These are phyloP conservation scores for fruit fly (Drosophila melanogaster) DNA, from an alignment of 1,140 invertebrate species.

Conservation along the genomic window DNA sequence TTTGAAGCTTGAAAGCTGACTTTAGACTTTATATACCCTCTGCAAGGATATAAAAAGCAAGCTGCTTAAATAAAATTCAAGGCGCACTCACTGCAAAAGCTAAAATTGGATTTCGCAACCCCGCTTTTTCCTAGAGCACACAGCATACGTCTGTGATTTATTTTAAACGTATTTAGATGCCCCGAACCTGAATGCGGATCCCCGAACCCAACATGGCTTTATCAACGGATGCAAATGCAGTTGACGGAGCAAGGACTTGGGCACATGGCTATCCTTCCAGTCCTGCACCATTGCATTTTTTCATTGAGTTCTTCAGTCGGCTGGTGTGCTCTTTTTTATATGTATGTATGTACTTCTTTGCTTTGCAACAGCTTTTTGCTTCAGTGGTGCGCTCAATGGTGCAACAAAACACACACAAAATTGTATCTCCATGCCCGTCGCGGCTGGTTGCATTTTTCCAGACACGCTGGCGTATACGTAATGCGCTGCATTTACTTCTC, in stretches of 20 bases:
- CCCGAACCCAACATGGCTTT: slow-evolving; percentile 61
- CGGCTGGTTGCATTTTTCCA: slow-evolving; percentile 50
- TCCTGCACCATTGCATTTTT: slow-evolving; percentile 59
- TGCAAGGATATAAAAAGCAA: slow-evolving; percentile 21
- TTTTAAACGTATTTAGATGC: slow-evolving; percentile 59
- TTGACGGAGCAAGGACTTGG: slow-evolving; percentile 63
- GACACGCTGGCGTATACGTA: slow-evolving; percentile 57
- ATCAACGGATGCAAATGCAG: slow-evolving; percentile 76
- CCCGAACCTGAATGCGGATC: slow-evolving; percentile 16
- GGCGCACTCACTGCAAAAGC: slow-evolving; percentile 35
- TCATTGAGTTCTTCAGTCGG: slow-evolving; percentile 51
- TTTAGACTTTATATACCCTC: background rate
- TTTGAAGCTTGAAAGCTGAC: background rate
- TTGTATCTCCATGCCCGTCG: slow-evolving; percentile 53
- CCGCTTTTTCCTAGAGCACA: slow-evolving; percentile 13
- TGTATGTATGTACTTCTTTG: background rate
- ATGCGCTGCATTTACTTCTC: slow-evolving; percentile 52
- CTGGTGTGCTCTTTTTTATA: slow-evolving; percentile 12
- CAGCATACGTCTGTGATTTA: slow-evolving; percentile 67
- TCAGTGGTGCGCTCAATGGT: slow-evolving; percentile 77
- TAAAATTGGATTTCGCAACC: slow-evolving; percentile 69
- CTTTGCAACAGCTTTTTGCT: slow-evolving; percentile 55
- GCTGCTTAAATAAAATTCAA: slow-evolving; percentile 67
- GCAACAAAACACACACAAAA: slow-evolving; percentile 76
- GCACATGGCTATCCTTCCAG: slow-evolving; percentile 5